phyloP scores from a whole-genome alignment of 1,140 invertebrate species.

The Chironomus striatipennis region DNA sequence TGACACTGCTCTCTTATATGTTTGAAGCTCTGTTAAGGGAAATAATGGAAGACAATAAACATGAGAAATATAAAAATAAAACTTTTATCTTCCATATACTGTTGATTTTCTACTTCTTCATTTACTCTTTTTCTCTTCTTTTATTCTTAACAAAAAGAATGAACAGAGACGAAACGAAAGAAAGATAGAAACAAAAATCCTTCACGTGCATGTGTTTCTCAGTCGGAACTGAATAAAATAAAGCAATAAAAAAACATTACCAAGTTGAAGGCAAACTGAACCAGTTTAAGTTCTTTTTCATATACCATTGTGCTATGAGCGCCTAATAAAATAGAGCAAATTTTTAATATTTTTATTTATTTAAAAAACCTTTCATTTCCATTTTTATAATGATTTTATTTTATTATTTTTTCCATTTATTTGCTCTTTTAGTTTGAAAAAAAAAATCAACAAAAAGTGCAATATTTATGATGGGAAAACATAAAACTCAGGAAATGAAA shows the following conservation, averaged over 20 bases:
- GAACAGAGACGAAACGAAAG: background rate
- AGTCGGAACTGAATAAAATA: background rate
- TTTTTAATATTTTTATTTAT: constrained; percentile 17
- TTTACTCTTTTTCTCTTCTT: background rate
- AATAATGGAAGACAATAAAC: too few species aligned
- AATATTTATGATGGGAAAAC: background rate
- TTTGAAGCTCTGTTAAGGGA: too few species aligned
- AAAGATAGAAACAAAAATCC: background rate
- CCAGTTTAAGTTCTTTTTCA: constrained; percentile 22
- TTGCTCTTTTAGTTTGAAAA: too few species aligned
- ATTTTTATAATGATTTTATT: background rate
- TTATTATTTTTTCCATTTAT: background rate
- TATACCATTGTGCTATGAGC: background rate
- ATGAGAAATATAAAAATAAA: too few species aligned
- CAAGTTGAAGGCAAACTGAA: background rate
- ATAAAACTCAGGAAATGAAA: background rate
- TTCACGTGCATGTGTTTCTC: background rate
- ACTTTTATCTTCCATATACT: too few species aligned
- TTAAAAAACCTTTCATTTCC: background rate
- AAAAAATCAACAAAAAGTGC: background rate
- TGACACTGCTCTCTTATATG: too few species aligned
- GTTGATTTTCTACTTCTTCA: background rate
- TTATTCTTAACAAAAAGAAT: background rate
- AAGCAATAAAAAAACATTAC: background rate
- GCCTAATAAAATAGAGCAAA: constrained; percentile 22